Evolutionary conservation across 2,888 invertebrate genomes (phyloP).

Genomic region (Lumbricus terrestris): DNA sequence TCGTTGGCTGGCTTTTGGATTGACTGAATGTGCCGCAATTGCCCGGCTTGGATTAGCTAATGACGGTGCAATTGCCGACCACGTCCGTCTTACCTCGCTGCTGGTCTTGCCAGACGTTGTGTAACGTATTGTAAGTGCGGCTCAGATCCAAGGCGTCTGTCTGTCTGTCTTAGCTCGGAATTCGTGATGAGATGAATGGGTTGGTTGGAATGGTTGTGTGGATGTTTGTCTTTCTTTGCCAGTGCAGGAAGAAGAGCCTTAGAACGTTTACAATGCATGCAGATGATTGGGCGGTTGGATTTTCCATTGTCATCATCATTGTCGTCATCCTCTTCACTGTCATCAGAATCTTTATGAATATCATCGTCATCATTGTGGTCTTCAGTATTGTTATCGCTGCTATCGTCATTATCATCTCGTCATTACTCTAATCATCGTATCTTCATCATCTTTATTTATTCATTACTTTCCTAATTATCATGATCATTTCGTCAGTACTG

Average conservation of each 20-base stretch:
- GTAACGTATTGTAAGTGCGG: not conserved
- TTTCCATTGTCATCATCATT: too few species aligned
- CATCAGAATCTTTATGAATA: too few species aligned
- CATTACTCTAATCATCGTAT: constrained; percentile 21
- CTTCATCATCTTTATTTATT: constrained; percentile 12
- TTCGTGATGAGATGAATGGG: not conserved
- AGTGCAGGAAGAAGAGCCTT: not conserved
- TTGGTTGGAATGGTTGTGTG: not conserved
- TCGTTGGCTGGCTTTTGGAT: too few species aligned
- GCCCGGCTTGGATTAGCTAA: not conserved
- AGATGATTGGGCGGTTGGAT: not conserved
- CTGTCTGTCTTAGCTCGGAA: not conserved
- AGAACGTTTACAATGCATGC: not conserved
- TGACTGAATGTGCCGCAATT: not conserved
- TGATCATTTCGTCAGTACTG: too few species aligned
- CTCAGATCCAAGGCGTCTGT: not conserved
- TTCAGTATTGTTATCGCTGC: constrained; percentile 8
- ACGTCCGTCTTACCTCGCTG: too few species aligned
- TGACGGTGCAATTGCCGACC: not conserved
- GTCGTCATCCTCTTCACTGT: too few species aligned
- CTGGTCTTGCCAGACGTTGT: not conserved
- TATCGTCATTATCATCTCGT: too few species aligned
- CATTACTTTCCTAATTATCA: too few species aligned
- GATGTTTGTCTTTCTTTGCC: not conserved
- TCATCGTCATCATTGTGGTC: not conserved